phyloP scores from a whole-genome alignment of 2,113 vertebrate genomes.

The Ivindomyrus marchei region DNA sequence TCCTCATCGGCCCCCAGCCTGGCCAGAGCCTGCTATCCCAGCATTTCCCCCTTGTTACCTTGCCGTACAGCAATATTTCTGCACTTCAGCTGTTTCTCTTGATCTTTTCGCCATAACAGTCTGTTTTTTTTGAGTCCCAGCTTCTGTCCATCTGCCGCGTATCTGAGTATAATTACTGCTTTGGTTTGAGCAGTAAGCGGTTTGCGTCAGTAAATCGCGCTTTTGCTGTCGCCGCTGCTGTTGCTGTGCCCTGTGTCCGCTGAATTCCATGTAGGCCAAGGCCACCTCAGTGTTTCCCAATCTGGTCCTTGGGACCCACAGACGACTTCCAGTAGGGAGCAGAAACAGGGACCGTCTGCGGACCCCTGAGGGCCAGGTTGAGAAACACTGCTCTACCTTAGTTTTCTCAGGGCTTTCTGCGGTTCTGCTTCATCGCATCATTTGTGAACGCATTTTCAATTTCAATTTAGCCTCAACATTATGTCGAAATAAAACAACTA shows the following conservation, averaged over 20 bases:
- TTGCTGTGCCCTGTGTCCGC: not conserved
- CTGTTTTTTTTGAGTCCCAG: not conserved
- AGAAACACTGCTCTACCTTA: not conserved
- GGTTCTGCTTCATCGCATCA: not conserved
- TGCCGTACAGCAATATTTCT: not conserved
- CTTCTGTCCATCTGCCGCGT: not conserved
- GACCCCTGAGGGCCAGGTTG: not conserved
- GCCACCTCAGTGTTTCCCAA: not conserved
- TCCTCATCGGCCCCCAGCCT: not conserved
- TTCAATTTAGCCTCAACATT: not conserved
- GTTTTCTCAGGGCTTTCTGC: not conserved
- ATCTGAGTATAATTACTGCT: not conserved
- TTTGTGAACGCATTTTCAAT: not conserved
- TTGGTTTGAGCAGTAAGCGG: not conserved
- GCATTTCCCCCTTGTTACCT: not conserved
- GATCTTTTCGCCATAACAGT: not conserved
- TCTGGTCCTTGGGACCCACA: not conserved
- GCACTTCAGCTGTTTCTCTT: not conserved
- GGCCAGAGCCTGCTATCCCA: not conserved
- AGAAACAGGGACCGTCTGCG: not conserved
- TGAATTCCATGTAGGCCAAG: not conserved
- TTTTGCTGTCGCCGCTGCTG: not conserved
- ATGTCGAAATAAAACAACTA: not conserved
- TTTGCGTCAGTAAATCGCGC: not conserved
- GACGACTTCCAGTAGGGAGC: not conserved